Conservation (phyloP, 2,888 invertebrate species). For the Melolontha melolontha region DNA sequence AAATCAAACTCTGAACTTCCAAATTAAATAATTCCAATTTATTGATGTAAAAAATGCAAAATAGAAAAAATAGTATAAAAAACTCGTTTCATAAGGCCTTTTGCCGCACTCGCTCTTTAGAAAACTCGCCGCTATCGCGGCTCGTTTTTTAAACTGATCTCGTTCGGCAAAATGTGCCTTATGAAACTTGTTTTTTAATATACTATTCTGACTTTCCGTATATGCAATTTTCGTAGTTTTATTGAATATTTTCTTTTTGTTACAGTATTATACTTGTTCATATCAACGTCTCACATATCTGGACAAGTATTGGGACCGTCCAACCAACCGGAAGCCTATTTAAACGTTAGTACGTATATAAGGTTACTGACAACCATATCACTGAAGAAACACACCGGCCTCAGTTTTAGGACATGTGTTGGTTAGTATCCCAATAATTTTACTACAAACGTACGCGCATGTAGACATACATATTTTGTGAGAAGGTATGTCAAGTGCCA, state of each 20-base stretch:
- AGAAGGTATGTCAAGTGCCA: constrained; percentile 6
- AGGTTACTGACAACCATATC: constrained; percentile 79
- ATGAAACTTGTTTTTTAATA: too few relatives aligned
- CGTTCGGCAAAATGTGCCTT: too few relatives aligned
- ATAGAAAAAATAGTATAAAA: too few relatives aligned
- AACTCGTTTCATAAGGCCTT: too few relatives aligned
- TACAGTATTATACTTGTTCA: constrained; percentile 38
- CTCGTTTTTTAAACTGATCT: too few relatives aligned
- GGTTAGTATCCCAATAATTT: constrained; percentile 58
- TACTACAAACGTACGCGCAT: not conserved
- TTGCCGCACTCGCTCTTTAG: too few relatives aligned
- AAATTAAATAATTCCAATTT: too few relatives aligned
- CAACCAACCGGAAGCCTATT: constrained; percentile 82
- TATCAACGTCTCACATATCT: constrained; percentile 22
- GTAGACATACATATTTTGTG: not conserved
- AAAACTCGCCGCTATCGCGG: too few relatives aligned
- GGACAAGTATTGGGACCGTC: constrained; percentile 65
- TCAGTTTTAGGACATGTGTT: constrained; percentile 85
- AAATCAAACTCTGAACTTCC: too few relatives aligned
- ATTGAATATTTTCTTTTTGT: not conserved
- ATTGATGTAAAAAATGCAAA: too few relatives aligned
- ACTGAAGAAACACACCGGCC: constrained; percentile 82
- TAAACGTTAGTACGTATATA: constrained; percentile 84
- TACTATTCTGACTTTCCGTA: too few relatives aligned
- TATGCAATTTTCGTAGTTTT: too few relatives aligned